Conservation (phyloP, 2,888 invertebrate genomes). For the Mylabris sibirica region DNA sequence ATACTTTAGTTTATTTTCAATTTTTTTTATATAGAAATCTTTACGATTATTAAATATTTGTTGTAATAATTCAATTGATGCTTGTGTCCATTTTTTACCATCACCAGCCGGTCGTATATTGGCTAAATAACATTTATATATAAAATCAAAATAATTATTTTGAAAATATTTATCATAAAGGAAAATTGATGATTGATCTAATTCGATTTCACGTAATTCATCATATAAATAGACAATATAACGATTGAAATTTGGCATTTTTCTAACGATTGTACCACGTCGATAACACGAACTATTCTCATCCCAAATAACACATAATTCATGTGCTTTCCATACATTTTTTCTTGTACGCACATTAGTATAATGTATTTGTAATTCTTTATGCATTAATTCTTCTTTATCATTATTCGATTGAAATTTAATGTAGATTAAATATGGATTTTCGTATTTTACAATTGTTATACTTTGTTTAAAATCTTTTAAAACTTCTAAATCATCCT, state of each 20-base stretch:
- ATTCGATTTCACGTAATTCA: constrained; percentile 65
- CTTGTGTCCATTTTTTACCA: constrained; percentile 66
- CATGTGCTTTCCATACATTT: constrained; percentile 41
- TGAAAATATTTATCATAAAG: constrained; percentile 59
- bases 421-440: constrained; percentile 52
- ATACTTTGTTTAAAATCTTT: constrained; percentile 41
- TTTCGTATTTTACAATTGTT: constrained; percentile 47
- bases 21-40: constrained; percentile 65
- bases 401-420: constrained; percentile 58
- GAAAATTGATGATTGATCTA: constrained; percentile 60
- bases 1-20: constrained; percentile 61
- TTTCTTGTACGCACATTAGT: constrained; percentile 16
- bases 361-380: constrained; percentile 48
- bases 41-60: constrained; percentile 63
- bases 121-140: constrained; percentile 73
- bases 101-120: constrained; percentile 76
- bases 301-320: constrained; percentile 62
- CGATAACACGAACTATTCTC: constrained; percentile 29
- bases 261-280: not conserved
- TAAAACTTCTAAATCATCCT: constrained; percentile 35
- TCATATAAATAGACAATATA: constrained; percentile 73
- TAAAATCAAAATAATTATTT: constrained; percentile 64
- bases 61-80: constrained; percentile 68
- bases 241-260: constrained; percentile 47
- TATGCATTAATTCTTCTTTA: constrained; percentile 38